phyloP scores from a whole-genome alignment of 2,113 vertebrate genomes.

The Dicaeum eximium region DNA sequence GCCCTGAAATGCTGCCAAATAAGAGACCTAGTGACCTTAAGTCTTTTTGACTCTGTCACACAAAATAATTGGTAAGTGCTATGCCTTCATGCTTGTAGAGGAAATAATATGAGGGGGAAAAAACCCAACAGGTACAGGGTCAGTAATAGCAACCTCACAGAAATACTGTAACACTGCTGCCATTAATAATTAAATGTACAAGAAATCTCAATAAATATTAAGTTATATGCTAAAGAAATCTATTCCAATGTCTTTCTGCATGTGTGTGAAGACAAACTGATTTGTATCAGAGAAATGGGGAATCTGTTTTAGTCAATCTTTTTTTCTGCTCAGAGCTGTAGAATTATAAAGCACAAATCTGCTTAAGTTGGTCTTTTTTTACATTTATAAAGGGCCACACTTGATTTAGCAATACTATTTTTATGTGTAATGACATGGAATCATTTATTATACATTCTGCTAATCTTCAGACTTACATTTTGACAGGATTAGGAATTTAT shows the following conservation, averaged over 20 bases:
- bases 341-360: conserved; percentile 54
- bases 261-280: not conserved
- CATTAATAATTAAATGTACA: conserved; percentile 65
- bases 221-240: conserved; percentile 65
- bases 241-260: conserved; percentile 63
- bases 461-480: conserved; percentile 73
- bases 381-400: conserved; percentile 65
- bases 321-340: conserved; percentile 15
- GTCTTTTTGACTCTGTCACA: conserved; percentile 59
- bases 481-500: conserved; percentile 71
- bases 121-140: conserved; percentile 57
- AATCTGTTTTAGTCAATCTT: conserved; percentile 32
- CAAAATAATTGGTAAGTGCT: conserved; percentile 54
- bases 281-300: conserved; percentile 33
- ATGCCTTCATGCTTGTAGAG: conserved; percentile 40
- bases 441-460: conserved; percentile 76
- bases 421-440: conserved; percentile 67
- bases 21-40: not conserved
- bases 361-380: conserved; percentile 60
- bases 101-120: not conserved
- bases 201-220: conserved; percentile 62
- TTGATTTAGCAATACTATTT: conserved; percentile 74
- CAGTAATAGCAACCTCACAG: conserved; percentile 53
- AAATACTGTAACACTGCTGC: conserved; percentile 40
- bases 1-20: conserved; percentile 27